Conservation (phyloP, 2,888 invertebrate genomes). For the Drosophila quinaria region DNA sequence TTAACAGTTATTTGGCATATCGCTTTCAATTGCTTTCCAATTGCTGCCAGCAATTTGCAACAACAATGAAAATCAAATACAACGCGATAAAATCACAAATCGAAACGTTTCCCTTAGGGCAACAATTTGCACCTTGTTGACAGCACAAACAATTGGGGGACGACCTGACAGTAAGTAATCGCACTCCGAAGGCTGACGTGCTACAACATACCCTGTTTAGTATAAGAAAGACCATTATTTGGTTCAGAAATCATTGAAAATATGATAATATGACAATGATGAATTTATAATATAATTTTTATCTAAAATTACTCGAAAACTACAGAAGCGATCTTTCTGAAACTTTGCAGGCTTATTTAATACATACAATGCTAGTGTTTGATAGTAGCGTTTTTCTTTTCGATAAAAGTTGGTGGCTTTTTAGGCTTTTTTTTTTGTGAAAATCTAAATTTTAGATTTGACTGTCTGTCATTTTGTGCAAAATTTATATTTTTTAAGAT, state of each 20-base stretch:
- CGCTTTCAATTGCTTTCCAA: conserved; percentile 61
- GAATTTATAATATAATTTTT: no score
- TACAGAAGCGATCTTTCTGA: no score
- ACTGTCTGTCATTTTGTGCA: no score
- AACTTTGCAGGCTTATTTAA: no score
- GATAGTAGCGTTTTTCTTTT: no score
- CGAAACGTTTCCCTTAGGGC: conserved; percentile 32
- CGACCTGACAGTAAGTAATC: background rate
- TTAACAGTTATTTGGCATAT: conserved; percentile 45
- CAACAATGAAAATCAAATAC: conserved; percentile 60
- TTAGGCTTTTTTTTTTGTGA: no score
- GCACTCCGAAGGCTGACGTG: background rate
- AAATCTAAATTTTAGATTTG: no score
- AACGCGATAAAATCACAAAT: conserved; percentile 61
- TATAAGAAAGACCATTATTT: background rate
- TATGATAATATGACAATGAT: background rate
- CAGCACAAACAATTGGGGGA: conserved; percentile 42
- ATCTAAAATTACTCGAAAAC: no score
- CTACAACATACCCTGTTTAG: conserved; percentile 20
- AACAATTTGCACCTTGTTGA: conserved; percentile 41
- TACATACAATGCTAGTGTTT: no score
- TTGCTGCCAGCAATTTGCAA: conserved; percentile 59
- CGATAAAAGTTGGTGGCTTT: no score
- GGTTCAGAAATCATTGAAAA: background rate
- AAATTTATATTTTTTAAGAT: no score